Evolutionary conservation across 2,888 invertebrate species (phyloP).

Genomic region (Hypomecis punctinalis): DNA sequence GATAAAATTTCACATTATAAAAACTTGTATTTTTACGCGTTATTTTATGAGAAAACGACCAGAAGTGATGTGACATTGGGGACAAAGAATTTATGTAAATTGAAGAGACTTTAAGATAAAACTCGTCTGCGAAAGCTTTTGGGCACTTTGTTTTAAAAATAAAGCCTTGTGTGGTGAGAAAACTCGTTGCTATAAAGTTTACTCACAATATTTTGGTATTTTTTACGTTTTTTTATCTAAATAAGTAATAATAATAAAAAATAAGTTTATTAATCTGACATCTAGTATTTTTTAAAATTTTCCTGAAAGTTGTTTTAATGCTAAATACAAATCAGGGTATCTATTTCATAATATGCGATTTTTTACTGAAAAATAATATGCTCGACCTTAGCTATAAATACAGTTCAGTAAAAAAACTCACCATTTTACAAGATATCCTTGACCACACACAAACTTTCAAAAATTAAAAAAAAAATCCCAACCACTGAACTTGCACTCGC

Average conservation of each 20-base stretch:
- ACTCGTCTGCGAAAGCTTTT: slow-evolving; percentile 29
- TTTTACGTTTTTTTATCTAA: no score
- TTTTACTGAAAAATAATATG: no score
- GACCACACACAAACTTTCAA: slow-evolving; percentile 50
- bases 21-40: slow-evolving; percentile 10
- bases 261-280: no score
- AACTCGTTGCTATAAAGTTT: neutral
- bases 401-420: slow-evolving; percentile 52
- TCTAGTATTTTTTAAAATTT: no score
- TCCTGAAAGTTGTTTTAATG: no score
- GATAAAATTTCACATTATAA: neutral
- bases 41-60: slow-evolving; percentile 11
- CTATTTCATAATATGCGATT: no score
- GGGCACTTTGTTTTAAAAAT: slow-evolving; percentile 8
- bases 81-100: slow-evolving; percentile 24
- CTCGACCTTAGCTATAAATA: neutral
- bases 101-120: slow-evolving; percentile 7
- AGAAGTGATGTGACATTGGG: slow-evolving; percentile 6
- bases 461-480: slow-evolving; percentile 45
- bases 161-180: neutral
- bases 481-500: slow-evolving; percentile 59
- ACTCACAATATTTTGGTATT: no score
- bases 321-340: no score
- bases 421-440: slow-evolving; percentile 70
- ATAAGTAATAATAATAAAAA: no score